Percentiles rank a stretch among this genome's conserved stretches.
phyloP scores from a whole-genome alignment of 2,113 vertebrate species.

The Azemiops feae region DNA sequence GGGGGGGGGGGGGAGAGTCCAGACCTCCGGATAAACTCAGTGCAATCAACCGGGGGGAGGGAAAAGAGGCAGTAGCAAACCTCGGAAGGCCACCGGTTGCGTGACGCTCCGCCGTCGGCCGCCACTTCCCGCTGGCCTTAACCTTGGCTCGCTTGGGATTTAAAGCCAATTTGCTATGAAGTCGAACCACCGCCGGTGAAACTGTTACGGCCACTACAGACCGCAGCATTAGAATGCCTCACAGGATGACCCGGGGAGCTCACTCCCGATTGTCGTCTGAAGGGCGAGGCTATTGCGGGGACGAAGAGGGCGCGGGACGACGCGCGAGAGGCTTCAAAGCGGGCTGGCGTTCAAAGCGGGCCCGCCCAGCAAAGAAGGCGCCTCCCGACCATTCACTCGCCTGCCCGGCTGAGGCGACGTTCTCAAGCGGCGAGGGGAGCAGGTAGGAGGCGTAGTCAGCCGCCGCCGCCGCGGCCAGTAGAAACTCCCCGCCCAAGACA shows the following conservation, averaged over 20 bases:
- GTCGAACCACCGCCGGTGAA: neutral
- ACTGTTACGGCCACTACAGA: neutral
- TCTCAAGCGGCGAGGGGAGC: constrained; percentile 51
- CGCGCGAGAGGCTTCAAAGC: neutral
- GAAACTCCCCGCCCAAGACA: constrained; percentile 60
- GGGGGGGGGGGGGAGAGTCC: too few species aligned
- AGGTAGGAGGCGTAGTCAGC: constrained; percentile 63
- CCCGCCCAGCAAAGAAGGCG: neutral
- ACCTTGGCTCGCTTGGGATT: neutral
- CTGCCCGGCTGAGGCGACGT: constrained; percentile 62
- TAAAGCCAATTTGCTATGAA: neutral
- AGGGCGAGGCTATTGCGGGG: neutral
- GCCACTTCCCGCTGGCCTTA: neutral
- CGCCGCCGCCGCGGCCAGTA: constrained; percentile 66
- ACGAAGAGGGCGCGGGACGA: neutral
- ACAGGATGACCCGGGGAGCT: neutral
- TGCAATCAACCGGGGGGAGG: neutral
- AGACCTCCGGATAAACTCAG: neutral
- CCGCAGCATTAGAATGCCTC: neutral
- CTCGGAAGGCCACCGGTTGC: neutral
- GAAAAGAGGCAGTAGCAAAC: neutral
- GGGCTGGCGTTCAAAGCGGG: neutral
- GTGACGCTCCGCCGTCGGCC: neutral
- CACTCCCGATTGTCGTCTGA: neutral
- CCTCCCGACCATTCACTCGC: neutral